Evolutionary conservation across 2,888 invertebrate species (phyloP).

Genomic region (Pristionchus japonicus): DNA sequence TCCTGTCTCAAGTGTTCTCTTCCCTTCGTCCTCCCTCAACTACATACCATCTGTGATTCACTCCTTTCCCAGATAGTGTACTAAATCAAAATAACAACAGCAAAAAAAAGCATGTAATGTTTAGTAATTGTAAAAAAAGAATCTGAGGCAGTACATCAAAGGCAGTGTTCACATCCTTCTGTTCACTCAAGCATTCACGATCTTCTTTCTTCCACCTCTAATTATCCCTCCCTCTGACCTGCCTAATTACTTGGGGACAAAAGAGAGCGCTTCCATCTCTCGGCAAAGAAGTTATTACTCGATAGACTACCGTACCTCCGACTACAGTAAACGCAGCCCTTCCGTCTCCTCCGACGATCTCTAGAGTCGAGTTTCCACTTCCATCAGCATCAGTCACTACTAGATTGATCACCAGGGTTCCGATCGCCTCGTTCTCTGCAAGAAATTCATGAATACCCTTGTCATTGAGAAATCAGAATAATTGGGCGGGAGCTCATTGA

Average conservation of each 20-base stretch:
- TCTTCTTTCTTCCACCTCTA: neutral
- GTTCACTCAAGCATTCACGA: neutral
- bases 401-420: slow-evolving; percentile 87
- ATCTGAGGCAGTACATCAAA: neutral
- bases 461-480: neutral
- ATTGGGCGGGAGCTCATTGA: neutral
- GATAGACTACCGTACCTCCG: slow-evolving; percentile 30
- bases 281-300: neutral
- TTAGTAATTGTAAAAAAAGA: neutral
- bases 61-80: neutral
- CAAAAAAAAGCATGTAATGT: neutral
- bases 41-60: neutral
- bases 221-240: neutral
- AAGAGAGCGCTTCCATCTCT: neutral
- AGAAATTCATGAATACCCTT: neutral
- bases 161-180: neutral
- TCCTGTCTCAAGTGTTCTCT: slow-evolving; percentile 29
- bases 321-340: slow-evolving; percentile 45
- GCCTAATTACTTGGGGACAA: neutral
- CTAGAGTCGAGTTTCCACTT: slow-evolving; percentile 34
- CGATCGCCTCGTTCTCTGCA: slow-evolving; percentile 81
- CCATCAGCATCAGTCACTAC: slow-evolving; percentile 83
- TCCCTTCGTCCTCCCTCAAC: slow-evolving; percentile 29
- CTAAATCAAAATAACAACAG: neutral
- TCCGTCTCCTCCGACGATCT: slow-evolving; percentile 47